phyloP scores from a whole-genome alignment of 2,797 vertebrate species.

The Oreonectes daqikongensis region DNA sequence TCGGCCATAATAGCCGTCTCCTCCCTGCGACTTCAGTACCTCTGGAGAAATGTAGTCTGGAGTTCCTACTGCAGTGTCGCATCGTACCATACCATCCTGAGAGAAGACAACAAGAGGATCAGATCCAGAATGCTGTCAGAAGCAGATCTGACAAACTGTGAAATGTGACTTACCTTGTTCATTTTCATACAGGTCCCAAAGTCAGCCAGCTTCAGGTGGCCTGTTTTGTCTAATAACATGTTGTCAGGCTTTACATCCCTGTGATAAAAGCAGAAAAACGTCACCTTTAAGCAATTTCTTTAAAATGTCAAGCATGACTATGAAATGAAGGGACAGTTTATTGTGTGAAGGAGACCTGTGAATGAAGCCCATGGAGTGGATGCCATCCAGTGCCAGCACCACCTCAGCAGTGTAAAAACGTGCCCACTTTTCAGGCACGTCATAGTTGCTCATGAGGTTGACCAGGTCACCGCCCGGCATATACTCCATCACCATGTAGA shows the following conservation, averaged over 20 bases:
- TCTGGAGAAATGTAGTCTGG: constrained; percentile 99
- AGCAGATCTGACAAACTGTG: not conserved
- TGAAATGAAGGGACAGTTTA: not conserved
- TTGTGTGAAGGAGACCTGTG: constrained; percentile 82
- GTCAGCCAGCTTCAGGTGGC: constrained; percentile 97
- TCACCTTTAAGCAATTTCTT: not conserved
- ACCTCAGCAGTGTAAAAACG: constrained; percentile 98
- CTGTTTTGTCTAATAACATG: constrained; percentile 97
- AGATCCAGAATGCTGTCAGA: not conserved
- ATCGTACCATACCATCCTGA: constrained; percentile 99
- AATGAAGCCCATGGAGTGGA: constrained; percentile 99
- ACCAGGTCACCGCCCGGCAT: constrained; percentile 98
- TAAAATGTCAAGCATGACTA: not conserved
- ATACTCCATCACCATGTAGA: constrained; percentile 99
- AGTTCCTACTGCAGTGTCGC: constrained; percentile 97
- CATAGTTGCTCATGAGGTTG: constrained; percentile 98
- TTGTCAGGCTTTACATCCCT: constrained; percentile 99
- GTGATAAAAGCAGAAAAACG: constrained; percentile 45
- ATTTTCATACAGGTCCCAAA: constrained; percentile 99
- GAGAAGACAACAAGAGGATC: constrained; percentile 7
- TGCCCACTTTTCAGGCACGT: constrained; percentile 98
- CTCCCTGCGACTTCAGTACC: constrained; percentile 97
- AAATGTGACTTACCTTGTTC: constrained; percentile 85
- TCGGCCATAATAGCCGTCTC: constrained; percentile 95
- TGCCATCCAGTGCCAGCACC: constrained; percentile 95